These are phyloP conservation scores for Leptodactylus fallax DNA, from an alignment of 2,797 vertebrate species.

Conservation along the genomic window DNA sequence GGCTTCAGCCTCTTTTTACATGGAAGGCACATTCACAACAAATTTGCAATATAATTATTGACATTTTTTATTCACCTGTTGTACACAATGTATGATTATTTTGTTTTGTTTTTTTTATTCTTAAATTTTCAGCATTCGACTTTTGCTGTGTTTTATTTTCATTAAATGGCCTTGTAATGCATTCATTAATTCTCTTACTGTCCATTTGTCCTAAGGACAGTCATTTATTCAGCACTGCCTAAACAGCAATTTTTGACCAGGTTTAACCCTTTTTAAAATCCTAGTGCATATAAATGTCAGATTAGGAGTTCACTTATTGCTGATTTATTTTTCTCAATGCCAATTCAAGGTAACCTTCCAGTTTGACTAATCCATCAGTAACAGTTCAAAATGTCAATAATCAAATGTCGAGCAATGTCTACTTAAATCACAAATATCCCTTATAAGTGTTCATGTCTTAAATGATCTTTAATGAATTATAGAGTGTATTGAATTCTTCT, in stretches of 20 bases:
- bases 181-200: neutral
- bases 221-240: conserved; percentile 6
- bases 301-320: neutral
- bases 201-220: conserved; percentile 26
- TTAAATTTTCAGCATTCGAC: too few species aligned
- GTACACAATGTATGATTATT: too few species aligned
- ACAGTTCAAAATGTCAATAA: conserved; percentile 41
- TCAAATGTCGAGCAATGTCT: conserved; percentile 18
- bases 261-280: neutral
- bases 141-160: too few species aligned
- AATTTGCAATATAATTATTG: too few species aligned
- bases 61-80: too few species aligned
- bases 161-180: too few species aligned
- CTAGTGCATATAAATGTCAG: neutral
- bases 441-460: neutral
- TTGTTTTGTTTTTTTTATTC: too few species aligned
- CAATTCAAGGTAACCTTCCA: conserved; percentile 32
- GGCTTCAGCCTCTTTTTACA: too few species aligned
- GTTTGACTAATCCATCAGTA: conserved; percentile 38
- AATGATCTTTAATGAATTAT: conserved; percentile 17
- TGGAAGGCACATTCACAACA: too few species aligned
- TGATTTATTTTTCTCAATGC: conserved; percentile 40
- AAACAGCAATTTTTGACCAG: neutral
- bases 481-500: neutral
- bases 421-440: conserved; percentile 1